These are phyloP conservation scores for Watsonalla binaria DNA, from an alignment of 2,888 invertebrate species.

Conservation along the genomic window DNA sequence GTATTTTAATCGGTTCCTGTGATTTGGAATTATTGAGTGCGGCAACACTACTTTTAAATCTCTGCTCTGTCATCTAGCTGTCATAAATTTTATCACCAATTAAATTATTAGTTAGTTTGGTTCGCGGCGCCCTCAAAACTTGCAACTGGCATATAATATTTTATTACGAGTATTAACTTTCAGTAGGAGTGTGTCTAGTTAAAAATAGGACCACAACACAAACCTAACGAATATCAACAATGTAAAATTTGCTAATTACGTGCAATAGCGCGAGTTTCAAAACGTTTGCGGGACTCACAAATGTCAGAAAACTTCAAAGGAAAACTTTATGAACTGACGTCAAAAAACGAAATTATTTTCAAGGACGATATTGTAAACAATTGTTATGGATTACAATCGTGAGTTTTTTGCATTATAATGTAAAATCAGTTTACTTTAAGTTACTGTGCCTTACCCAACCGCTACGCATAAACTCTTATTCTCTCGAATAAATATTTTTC, in stretches of 20 bases:
- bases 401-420: conserved; percentile 25
- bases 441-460: conserved; percentile 14
- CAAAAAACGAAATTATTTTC: conserved; percentile 31
- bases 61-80: no score
- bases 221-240: no score
- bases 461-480: conserved; percentile 18
- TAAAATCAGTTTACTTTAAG: conserved; percentile 4
- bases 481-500: no score
- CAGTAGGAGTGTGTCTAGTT: no score
- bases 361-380: conserved; percentile 34
- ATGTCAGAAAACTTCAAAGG: conserved; percentile 6
- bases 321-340: conserved; percentile 28
- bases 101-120: no score
- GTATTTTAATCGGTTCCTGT: conserved; percentile 17
- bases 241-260: not conserved
- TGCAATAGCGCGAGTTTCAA: conserved; percentile 10
- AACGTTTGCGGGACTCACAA: conserved; percentile 22
- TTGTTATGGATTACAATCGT: conserved; percentile 32
- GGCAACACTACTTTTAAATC: conserved; percentile 25
- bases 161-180: no score
- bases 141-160: no score
- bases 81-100: no score
- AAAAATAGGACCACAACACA: no score
- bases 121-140: no score
- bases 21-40: conserved; percentile 14